Evolutionary conservation across 2,797 vertebrate species (phyloP), one percentile per base, ranked within the genome.

Genomic region (Australoheros facetus): DNA sequence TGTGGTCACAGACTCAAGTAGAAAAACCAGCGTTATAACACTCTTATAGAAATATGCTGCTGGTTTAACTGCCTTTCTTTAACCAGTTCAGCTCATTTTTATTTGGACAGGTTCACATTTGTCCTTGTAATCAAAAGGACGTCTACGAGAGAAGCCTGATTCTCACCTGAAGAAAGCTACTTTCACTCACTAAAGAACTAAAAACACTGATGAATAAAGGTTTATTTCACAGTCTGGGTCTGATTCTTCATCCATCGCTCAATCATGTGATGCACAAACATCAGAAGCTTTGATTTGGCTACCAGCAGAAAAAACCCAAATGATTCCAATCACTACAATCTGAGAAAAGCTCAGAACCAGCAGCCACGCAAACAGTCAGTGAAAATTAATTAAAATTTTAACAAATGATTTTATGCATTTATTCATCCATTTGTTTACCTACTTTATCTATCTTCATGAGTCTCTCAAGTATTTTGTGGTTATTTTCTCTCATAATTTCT

Each of bases 51-150:
- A n/a, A 51, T 30, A 30, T 85, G 83, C 82, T 88, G 85, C 84
- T 89, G 88, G 82, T 84, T 79, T 82, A 42, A 80, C 70, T 73
- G 60, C 26, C 55, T 54, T 59, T 66, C 2, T 66, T 66, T 48
- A 42, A 71, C 32, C 14, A 39, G 59, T 55, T 17, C 1, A 4
- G 56, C 37, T 62, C 14, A 8, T 45, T 26, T 66, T 75, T 9
- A n/a, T 16, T 53, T 54, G 12, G 32, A 72, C 16, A 30, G 42
- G 26, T 30, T 66, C 26, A 3, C 3, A 66, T 30, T 30, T 17
- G 62, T 66, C 16, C 42, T 66, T 48, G 42, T 19, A 30, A 51
- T 48, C 0, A 51, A 51, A 48, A 51, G 7, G 32, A 48, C 10
- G 10, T 23, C 53, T 12, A 4, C 9, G 21, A 17, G 45, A 48